A percentile compares a stretch with the other conserved stretches of the same genome.
phyloP scores from a whole-genome alignment of 2,888 invertebrate genomes.

The Ecliptopera silaceata region DNA sequence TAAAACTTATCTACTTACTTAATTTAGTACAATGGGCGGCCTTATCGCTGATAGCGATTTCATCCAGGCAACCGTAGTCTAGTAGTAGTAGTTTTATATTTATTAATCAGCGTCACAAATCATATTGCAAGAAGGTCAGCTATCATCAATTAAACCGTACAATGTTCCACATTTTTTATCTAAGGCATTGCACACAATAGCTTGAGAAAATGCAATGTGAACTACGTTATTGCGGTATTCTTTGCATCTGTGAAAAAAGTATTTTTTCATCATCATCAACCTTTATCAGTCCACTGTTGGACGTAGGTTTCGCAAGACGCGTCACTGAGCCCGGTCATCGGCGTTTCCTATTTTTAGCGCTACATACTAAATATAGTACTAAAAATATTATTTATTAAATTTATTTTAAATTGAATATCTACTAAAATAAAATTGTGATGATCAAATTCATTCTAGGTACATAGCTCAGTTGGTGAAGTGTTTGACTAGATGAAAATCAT shows the following conservation, averaged over 20 bases:
- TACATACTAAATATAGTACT: not conserved
- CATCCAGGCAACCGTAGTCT: too few species aligned
- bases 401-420: too few species aligned
- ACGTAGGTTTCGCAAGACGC: too few species aligned
- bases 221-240: slow-evolving; percentile 20
- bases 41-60: too few species aligned
- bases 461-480: slow-evolving; percentile 85
- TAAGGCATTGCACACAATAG: slow-evolving; percentile 34
- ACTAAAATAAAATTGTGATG: too few species aligned
- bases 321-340: too few species aligned
- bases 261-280: too few species aligned
- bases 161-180: slow-evolving; percentile 35
- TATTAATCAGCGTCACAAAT: not conserved
- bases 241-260: slow-evolving; percentile 16
- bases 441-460: too few species aligned
- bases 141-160: slow-evolving; percentile 18
- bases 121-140: slow-evolving; percentile 22
- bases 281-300: too few species aligned
- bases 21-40: too few species aligned
- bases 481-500: slow-evolving; percentile 83
- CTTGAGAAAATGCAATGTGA: slow-evolving; percentile 37
- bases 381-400: not conserved
- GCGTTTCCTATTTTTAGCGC: too few species aligned
- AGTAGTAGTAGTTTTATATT: not conserved
- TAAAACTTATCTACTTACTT: too few species aligned